Conservation (phyloP, 2,113 vertebrate genomes). For the Potamarius usumacintae region DNA sequence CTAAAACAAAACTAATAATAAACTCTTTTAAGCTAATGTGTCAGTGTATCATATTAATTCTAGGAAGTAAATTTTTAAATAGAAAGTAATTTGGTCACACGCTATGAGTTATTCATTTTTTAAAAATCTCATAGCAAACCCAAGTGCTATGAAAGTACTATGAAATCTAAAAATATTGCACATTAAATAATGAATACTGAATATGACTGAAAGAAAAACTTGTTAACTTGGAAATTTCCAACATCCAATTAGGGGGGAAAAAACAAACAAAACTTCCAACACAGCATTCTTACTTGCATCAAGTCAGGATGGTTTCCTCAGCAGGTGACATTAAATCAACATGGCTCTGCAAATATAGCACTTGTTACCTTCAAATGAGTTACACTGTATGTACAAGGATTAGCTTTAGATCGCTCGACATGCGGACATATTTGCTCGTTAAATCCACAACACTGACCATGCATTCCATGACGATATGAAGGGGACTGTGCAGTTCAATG, state of each 20-base stretch:
- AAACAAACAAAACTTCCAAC: background rate
- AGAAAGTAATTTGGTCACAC: no score
- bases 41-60: background rate
- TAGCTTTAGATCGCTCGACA: background rate
- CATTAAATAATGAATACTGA: no score
- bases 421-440: background rate
- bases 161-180: no score
- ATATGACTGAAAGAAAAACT: background rate
- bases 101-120: no score
- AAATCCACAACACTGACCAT: no score
- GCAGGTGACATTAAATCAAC: background rate
- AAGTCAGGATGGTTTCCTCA: background rate
- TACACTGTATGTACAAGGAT: background rate
- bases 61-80: background rate
- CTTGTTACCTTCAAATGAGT: no score
- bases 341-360: background rate
- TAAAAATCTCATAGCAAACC: no score
- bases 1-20: background rate
- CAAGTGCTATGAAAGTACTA: no score
- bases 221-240: no score
- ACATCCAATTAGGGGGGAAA: background rate
- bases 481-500: no score
- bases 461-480: no score
- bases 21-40: background rate
- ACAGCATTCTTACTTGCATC: background rate